Base-by-base conservation (phyloP, 2,797 vertebrate genomes). In the Cryptoblepharus egeriae region DNA sequence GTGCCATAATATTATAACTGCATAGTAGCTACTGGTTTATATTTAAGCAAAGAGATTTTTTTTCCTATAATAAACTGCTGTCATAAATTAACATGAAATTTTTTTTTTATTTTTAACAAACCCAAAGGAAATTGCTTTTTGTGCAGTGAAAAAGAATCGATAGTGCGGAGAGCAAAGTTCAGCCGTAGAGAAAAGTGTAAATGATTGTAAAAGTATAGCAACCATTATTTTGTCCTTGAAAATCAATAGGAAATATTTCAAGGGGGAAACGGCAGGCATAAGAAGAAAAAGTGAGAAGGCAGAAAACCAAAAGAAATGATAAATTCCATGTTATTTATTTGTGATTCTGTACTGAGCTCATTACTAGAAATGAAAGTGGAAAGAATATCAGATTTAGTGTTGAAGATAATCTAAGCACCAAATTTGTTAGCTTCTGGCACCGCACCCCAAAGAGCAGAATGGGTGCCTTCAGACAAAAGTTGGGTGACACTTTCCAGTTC, bases 331-430 rank as follows among this genome's bases (percentile, higher is more conserved):
- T 52, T 52, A 52, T 18, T 52, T 52, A 5, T 60, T 65, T 5
- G 30, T 35, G 64, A 65, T 5, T n/a, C 28, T 1, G 37, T 0
- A 2, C 61, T 2, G 55, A 0, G 2, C 80, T 88, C 55, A 70
- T 70, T 67, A 24, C 30, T 7, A 58, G 57, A 13, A 20, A 30
- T 76, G 82, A 49, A 12, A 3, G 12, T 75, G 63, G 85, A 22
- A 78, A 39, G 86, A 86, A 90, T 86, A 39, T 84, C 71, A 82
- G 39, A 26, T 39, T 20, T 42, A 24, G 8, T n/a, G 26, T 13
- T 1, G 18, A 64, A 75, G 28, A 4, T 13, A 81, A 57, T 64
- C n/a, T 16, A 32, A 65, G 30, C 30, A 32, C 61, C n/a, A 30
- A 65, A 35, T 2, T 32, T 65, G 32, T 35, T 32, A 65, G 30